A percentile compares a stretch with the other conserved stretches of the same genome.
Evolutionary conservation across 2,888 invertebrate species (phyloP).

Genomic region (Mylabris sibirica): DNA sequence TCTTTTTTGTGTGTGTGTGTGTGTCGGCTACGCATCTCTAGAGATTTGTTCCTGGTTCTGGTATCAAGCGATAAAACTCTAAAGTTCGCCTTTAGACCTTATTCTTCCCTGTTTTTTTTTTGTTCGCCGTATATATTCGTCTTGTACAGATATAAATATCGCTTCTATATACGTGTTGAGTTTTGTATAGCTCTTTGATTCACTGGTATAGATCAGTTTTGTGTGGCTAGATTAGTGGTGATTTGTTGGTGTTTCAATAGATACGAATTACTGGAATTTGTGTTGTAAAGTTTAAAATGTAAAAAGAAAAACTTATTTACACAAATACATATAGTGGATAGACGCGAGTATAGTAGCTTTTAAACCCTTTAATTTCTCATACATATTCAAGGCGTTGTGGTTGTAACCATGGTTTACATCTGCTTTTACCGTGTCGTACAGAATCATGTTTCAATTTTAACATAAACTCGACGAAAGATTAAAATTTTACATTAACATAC

Average conservation of each 20-base stretch:
- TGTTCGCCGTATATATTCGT: neutral
- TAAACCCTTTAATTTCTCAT: conserved; percentile 34
- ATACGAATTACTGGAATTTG: neutral
- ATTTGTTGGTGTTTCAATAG: no score
- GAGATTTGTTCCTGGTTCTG: neutral
- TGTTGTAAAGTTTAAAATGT: neutral
- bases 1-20: neutral
- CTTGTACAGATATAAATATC: neutral
- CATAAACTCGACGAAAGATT: neutral
- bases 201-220: neutral
- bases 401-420: conserved; percentile 32
- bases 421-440: conserved; percentile 28
- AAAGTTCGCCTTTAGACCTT: no score
- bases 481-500: neutral
- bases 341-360: neutral
- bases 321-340: neutral
- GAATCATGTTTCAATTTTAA: neutral
- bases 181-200: neutral
- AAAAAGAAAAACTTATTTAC: neutral
- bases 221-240: no score
- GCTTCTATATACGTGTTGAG: neutral
- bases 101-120: neutral
- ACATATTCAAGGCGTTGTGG: conserved; percentile 35
- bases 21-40: neutral
- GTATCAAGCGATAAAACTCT: neutral